Evolutionary conservation across 2,888 invertebrate genomes (phyloP).

Genomic region (Acanthococcus lagerstroemiae): DNA sequence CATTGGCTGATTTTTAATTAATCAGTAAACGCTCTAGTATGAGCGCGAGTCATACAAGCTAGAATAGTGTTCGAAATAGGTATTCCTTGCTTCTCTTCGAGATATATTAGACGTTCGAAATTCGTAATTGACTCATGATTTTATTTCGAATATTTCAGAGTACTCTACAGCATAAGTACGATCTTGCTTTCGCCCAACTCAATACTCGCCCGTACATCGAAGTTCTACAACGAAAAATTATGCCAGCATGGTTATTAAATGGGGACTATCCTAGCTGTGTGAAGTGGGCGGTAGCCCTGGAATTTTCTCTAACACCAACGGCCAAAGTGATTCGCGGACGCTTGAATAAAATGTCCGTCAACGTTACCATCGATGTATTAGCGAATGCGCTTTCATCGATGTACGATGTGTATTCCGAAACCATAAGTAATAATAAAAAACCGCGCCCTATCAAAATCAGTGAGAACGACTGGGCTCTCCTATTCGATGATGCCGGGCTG

Average conservation of each 20-base stretch:
- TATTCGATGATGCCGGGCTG: background rate
- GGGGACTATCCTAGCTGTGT: background rate
- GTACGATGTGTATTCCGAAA: background rate
- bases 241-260: background rate
- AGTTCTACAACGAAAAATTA: background rate
- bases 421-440: background rate
- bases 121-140: no score
- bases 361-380: background rate
- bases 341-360: background rate
- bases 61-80: no score
- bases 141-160: no score
- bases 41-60: no score
- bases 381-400: background rate
- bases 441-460: background rate
- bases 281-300: background rate
- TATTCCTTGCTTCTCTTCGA: no score
- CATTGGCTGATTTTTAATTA: no score
- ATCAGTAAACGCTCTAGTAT: no score
- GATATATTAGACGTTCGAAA: no score
- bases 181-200: background rate
- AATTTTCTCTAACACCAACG: background rate
- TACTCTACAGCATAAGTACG: background rate
- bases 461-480: background rate
- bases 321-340: background rate
- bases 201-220: background rate